Base-by-base conservation (phyloP, 2,888 invertebrate genomes). In the Apamea monoglypha region DNA sequence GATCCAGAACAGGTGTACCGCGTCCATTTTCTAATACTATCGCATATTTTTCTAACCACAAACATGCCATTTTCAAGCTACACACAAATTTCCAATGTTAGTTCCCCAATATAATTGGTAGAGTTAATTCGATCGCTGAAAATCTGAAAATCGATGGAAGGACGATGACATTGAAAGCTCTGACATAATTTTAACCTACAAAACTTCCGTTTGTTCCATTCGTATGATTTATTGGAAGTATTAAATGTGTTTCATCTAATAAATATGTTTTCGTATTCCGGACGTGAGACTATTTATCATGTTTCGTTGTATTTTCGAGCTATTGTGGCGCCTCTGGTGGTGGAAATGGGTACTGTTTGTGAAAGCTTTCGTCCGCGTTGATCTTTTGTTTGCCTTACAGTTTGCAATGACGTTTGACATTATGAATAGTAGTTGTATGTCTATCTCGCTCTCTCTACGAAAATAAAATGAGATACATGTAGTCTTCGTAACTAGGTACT, bases 351-450 rank as follows among this genome's bases (percentile, higher is more conserved):
- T 87, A 92, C 89, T 90, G 82, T 68, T 44, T 78, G 80, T 83
- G 85, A 90, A 91, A 92, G 90, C 90, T 91, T 70, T 84, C 66
- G 70, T 75, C 73, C 84, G 83, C 78, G 86, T 72, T 86, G 84
- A 79, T 87, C 87, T 89, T 86, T 90, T 90, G 88, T 89, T 88
- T 88, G 85, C 84, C 76, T 86, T 88, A 85, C 83, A 80, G 86
- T 88, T 87, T 79, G 82, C 76, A 81, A 83, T 89, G 90, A 90
- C 91, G 87, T 90, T 90, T 91, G 89, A 89, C 90, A 89, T 89
- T 89, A 86, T 86, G 87, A 89, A 82, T 87, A 88, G 87, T 86
- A 88, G 87, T 83, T 66, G 74, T 80, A 82, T 67, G 32, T 74
- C 84, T 78, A 72, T 89, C 90, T 88, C 86, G 75, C 78, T 90